Percentiles rank a stretch among this genome's conserved stretches.
phyloP scores from a whole-genome alignment of 2,888 invertebrate species.

The Ormyrus pomaceus region DNA sequence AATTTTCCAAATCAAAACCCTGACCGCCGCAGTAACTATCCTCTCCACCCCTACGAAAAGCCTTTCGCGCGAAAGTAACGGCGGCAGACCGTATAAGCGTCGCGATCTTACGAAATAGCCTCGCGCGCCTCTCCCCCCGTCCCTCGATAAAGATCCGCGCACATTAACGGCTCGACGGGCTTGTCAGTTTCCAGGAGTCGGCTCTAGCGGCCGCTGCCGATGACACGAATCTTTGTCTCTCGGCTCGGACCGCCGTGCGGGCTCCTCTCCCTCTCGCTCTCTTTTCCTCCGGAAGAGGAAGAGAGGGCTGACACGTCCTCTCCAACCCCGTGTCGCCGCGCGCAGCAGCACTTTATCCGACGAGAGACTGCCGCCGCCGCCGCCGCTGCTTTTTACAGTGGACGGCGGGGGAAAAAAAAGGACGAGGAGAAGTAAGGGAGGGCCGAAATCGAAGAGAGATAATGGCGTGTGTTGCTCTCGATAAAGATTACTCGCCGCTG shows the following conservation, averaged over 20 bases:
- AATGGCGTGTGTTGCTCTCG: not conserved
- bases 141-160: not conserved
- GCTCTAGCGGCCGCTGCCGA: constrained; percentile 64
- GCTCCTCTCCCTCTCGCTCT: constrained; percentile 49
- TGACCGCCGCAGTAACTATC: no score
- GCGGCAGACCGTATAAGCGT: not conserved
- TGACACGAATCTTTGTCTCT: constrained; percentile 73
- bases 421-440: not conserved
- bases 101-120: no score
- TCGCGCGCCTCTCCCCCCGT: no score
- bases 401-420: constrained; percentile 37
- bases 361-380: constrained; percentile 23
- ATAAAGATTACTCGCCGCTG: no score
- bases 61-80: constrained; percentile 33
- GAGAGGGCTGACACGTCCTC: constrained; percentile 48
- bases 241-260: constrained; percentile 61
- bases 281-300: constrained; percentile 49
- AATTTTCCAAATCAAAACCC: no score
- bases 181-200: constrained; percentile 63
- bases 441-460: constrained; percentile 30
- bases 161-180: constrained; percentile 54
- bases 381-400: constrained; percentile 44
- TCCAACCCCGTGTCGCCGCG: not conserved
- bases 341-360: constrained; percentile 39
- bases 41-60: not conserved